Evolutionary conservation across 2,888 invertebrate species (phyloP).

Genomic region (Glyphotaelius pellucidus): DNA sequence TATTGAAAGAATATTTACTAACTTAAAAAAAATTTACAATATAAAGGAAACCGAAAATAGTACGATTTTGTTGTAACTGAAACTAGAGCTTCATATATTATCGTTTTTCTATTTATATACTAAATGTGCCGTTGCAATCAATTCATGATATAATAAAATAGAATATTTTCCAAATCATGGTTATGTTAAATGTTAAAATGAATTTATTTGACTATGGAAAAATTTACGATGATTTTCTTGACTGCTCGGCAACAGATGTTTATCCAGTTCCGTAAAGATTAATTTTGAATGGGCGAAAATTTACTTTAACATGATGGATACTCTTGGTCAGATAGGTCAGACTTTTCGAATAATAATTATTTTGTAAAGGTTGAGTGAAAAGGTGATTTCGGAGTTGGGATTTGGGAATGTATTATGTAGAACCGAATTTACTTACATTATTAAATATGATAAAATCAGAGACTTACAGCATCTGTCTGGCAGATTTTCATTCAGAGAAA

Average conservation of each 20-base stretch:
- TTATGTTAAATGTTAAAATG: too few species aligned
- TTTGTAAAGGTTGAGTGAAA: background rate
- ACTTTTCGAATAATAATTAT: background rate
- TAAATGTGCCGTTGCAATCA: too few species aligned
- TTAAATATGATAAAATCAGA: background rate
- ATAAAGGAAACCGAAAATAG: too few species aligned
- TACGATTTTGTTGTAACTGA: too few species aligned
- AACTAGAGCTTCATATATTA: too few species aligned
- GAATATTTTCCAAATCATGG: too few species aligned
- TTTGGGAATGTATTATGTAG: background rate
- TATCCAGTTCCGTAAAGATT: background rate
- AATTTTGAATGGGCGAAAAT: background rate
- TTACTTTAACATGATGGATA: background rate
- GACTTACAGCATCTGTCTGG: background rate
- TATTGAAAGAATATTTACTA: too few species aligned
- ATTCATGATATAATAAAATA: too few species aligned
- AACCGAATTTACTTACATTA: background rate
- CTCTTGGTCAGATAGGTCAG: background rate
- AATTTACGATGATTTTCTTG: too few species aligned
- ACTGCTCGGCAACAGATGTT: background rate
- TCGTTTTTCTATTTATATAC: too few species aligned
- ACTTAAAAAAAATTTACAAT: too few species aligned
- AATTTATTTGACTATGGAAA: too few species aligned
- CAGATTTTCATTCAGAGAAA: background rate
- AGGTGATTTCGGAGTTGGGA: background rate